Evolutionary conservation across 1,140 invertebrate species (phyloP).

Genomic region (Plectus sambesii): DNA sequence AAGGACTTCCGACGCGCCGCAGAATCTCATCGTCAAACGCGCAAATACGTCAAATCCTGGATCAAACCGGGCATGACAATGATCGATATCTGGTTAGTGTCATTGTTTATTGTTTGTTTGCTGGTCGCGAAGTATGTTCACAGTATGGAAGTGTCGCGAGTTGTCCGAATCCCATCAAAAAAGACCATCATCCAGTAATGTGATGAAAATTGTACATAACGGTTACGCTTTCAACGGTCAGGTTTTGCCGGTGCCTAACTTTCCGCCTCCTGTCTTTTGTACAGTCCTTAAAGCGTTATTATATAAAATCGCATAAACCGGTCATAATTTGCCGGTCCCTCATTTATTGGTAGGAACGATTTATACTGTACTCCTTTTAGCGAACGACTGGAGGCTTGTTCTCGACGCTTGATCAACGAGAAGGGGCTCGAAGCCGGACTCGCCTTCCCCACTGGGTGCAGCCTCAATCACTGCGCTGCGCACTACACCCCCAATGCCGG

Average conservation of each 20-base stretch:
- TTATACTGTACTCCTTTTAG: constrained; percentile 46
- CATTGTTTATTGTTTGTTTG: background rate
- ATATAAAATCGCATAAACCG: too few relatives aligned
- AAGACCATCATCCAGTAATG: too few relatives aligned
- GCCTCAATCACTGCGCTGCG: constrained; percentile 93
- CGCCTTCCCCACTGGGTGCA: constrained; percentile 97
- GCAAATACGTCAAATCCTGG: constrained; percentile 73
- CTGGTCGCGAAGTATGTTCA: too few relatives aligned
- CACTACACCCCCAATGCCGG: constrained; percentile 99
- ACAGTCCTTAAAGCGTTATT: too few relatives aligned
- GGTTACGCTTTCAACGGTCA: too few relatives aligned
- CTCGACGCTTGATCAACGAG: constrained; percentile 80
- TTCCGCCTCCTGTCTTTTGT: too few relatives aligned
- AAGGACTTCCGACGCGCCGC: constrained; percentile 87
- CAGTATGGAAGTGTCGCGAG: too few relatives aligned
- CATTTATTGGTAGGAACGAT: too few relatives aligned
- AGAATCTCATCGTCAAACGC: constrained; percentile 86
- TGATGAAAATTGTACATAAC: too few relatives aligned
- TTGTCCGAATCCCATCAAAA: too few relatives aligned
- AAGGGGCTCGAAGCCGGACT: constrained; percentile 88
- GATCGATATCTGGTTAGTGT: constrained; percentile 78
- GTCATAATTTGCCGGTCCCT: too few relatives aligned
- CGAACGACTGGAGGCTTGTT: constrained; percentile 83
- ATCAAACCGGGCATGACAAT: constrained; percentile 97
- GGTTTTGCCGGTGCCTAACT: too few relatives aligned